phyloP scores from a whole-genome alignment of 2,888 invertebrate species.

The Eutolmus rufibarbis region DNA sequence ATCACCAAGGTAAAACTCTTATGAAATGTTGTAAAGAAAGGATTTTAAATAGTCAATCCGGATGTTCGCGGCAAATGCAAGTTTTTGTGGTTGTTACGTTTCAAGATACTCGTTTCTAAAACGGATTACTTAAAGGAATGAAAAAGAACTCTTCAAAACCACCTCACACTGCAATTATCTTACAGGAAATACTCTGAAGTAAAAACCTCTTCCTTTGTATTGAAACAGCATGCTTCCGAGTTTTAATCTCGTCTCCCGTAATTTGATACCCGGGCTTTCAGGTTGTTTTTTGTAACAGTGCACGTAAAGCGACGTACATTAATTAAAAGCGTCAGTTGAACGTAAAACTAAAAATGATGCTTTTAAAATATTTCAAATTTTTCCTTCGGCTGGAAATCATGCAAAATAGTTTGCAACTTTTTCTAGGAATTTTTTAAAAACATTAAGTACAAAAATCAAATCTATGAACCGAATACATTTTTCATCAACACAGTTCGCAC shows the following conservation, averaged over 20 bases:
- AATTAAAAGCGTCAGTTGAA: neutral
- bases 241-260: neutral
- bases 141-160: neutral
- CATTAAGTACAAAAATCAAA: neutral
- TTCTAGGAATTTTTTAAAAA: neutral
- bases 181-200: neutral
- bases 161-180: neutral
- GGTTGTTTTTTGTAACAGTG: too few species aligned
- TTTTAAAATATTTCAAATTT: neutral
- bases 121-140: neutral
- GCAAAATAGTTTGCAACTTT: neutral
- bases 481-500: neutral
- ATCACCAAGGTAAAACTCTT: too few species aligned
- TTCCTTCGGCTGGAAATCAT: neutral
- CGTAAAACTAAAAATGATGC: neutral
- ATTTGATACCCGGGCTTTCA: neutral
- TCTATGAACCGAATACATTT: neutral
- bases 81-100: too few species aligned
- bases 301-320: neutral
- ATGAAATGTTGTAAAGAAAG: too few species aligned
- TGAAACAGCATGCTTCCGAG: neutral
- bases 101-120: too few species aligned
- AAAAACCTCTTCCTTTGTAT: neutral
- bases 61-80: too few species aligned
- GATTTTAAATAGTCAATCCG: too few species aligned